These are phyloP conservation scores for Anseranas semipalmata DNA, from an alignment of 2,113 vertebrate genomes.

Conservation along the genomic window DNA sequence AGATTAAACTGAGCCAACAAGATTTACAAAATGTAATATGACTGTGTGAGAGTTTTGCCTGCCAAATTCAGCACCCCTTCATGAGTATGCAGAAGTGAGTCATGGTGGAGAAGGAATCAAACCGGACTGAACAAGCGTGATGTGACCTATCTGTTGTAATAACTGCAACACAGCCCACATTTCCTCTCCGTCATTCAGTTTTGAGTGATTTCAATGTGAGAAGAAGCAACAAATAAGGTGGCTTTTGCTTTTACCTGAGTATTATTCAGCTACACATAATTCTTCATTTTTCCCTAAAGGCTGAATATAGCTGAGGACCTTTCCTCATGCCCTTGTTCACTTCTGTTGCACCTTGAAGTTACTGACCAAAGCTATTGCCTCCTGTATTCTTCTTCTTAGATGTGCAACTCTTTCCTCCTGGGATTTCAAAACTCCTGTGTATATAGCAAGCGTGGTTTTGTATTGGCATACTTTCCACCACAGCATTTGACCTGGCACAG, in stretches of 20 bases:
- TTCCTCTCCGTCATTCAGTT: neutral
- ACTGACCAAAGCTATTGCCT: neutral
- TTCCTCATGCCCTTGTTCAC: rapidly evolving
- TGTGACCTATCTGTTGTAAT: neutral
- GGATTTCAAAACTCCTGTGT: neutral
- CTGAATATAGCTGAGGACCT: neutral
- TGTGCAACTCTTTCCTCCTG: neutral
- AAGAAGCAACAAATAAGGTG: neutral
- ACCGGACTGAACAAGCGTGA: neutral
- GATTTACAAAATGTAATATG: constrained; percentile 32
- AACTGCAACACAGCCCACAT: neutral
- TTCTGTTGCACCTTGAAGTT: neutral
- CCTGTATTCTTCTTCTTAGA: neutral
- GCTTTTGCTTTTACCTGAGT: neutral
- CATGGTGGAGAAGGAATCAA: neutral
- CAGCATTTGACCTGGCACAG: neutral
- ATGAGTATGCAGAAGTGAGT: neutral
- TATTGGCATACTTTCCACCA: neutral
- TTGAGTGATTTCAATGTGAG: neutral
- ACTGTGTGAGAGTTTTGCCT: constrained; percentile 29
- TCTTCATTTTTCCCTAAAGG: neutral
- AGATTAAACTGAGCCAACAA: constrained; percentile 48
- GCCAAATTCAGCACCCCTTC: constrained; percentile 40
- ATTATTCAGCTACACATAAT: neutral
- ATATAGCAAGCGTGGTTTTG: neutral